Base-by-base conservation (phyloP, 2,888 invertebrate genomes). In the Dromius quadrimaculatus region DNA sequence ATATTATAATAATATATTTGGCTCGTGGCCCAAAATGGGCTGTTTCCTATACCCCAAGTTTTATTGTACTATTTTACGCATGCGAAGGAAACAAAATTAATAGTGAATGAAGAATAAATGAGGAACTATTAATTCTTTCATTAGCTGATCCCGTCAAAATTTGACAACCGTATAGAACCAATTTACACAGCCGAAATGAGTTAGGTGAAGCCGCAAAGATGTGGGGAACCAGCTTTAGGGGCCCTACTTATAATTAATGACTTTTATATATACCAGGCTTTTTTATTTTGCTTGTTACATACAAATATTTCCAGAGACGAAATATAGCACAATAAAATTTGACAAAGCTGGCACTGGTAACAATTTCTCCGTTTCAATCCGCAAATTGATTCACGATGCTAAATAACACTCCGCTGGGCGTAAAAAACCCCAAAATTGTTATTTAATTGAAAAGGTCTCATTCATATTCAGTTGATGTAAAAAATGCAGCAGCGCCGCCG, bases 371-470 rank as follows among this genome's bases (percentile, higher is more conserved):
- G n/a, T 47, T 59, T 65, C 50, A 50, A 50, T 65, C 50, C 50
- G 45, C 34, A 57, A 57, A 57, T 57, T 57, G 57, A 50, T 57
- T 41, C 54, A 69, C 72, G 38, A 73, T 50, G 71, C 68, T 62
- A 36, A 63, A 72, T 71, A 74, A 72, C 80, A 78, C 77, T 79
- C 75, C 75, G 76, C 76, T 77, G 76, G 15, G 41, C 32, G 65
- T 19, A 74, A 75, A 77, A 76, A 77, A 77, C 23, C 22, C 76
- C 79, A 78, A 82, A 82, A 82, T 83, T 77, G 81, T 75, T 76
- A 81, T 82, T 82, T 82, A 83, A 82, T 83, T 82, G 82, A 81
- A 82, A 82, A 82, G 81, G 78, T 81, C 82, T 83, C 83, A 83
- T 83, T 79, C 79, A 79, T 78, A 82, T 83, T 82, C 82, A 80